Conservation (phyloP, 2,888 invertebrate genomes). For the Chrysolina oricalcia region DNA sequence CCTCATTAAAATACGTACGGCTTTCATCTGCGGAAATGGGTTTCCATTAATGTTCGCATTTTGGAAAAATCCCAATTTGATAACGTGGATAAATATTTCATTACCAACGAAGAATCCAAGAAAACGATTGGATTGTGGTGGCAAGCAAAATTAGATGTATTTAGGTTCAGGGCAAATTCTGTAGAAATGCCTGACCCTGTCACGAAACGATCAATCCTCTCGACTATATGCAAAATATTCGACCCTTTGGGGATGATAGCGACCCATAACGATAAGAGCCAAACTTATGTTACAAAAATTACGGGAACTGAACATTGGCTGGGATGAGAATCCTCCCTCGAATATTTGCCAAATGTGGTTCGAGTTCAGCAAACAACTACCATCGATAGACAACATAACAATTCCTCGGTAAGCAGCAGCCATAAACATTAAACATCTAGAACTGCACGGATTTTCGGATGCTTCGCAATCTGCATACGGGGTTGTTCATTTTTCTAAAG, state of each 20-base stretch:
- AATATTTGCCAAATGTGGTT: neutral
- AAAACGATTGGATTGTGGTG: slow-evolving; percentile 4
- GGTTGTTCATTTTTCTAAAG: slow-evolving; percentile 37
- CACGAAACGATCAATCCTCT: slow-evolving; percentile 17
- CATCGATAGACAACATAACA: slow-evolving; percentile 15
- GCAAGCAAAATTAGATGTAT: slow-evolving; percentile 11
- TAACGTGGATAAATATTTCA: neutral
- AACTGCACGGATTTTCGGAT: slow-evolving; percentile 54
- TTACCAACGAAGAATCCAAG: slow-evolving; percentile 1
- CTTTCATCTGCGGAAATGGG: too few species aligned
- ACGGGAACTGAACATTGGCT: neutral
- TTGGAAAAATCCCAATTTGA: too few species aligned
- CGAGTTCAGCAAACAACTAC: neutral
- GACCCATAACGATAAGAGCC: slow-evolving; percentile 12
- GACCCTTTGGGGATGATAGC: slow-evolving; percentile 12
- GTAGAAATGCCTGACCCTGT: neutral
- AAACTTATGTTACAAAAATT: slow-evolving; percentile 9
- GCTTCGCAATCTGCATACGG: slow-evolving; percentile 47
- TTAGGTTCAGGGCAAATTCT: neutral
- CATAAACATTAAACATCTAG: slow-evolving; percentile 17
- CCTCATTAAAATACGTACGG: neutral
- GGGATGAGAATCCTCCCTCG: slow-evolving; percentile 3
- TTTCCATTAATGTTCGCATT: too few species aligned
- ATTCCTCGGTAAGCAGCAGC: slow-evolving; percentile 39
- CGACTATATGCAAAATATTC: slow-evolving; percentile 22